These are phyloP conservation scores for Pilophorus perplexus DNA, from an alignment of 2,888 invertebrate genomes.

Conservation along the genomic window DNA sequence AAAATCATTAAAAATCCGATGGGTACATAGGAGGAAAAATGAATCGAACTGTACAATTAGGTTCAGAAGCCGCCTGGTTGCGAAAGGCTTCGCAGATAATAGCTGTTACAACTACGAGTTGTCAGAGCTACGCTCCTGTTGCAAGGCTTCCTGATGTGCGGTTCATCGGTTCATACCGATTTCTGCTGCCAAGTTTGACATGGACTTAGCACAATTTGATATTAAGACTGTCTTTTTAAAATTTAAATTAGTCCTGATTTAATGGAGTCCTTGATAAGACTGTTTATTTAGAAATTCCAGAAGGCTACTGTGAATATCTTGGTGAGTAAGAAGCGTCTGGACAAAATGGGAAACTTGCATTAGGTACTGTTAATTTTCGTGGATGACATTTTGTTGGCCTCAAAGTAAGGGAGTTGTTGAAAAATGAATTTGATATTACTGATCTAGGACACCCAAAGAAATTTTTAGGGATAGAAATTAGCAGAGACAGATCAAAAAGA, in stretches of 20 bases:
- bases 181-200: too few relatives aligned
- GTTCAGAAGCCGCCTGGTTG: conserved; percentile 2
- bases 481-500: not conserved
- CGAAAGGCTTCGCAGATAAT: too few relatives aligned
- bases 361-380: not conserved
- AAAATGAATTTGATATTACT: not conserved
- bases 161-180: too few relatives aligned
- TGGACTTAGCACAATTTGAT: too few relatives aligned
- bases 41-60: not conserved
- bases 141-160: too few relatives aligned
- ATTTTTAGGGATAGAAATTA: not conserved
- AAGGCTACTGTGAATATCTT: not conserved
- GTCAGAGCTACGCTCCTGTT: too few relatives aligned
- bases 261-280: too few relatives aligned
- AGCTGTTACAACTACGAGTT: not conserved
- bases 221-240: too few relatives aligned
- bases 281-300: too few relatives aligned
- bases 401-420: not conserved
- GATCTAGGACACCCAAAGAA: not conserved
- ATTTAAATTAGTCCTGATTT: too few relatives aligned
- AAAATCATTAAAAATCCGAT: conserved; percentile 3
- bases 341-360: not conserved
- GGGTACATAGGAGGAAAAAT: too few relatives aligned
- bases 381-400: not conserved
- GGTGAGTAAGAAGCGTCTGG: too few relatives aligned